Evolutionary conservation across 2,797 vertebrate species (phyloP).

Genomic region (Linurgus olivaceus): DNA sequence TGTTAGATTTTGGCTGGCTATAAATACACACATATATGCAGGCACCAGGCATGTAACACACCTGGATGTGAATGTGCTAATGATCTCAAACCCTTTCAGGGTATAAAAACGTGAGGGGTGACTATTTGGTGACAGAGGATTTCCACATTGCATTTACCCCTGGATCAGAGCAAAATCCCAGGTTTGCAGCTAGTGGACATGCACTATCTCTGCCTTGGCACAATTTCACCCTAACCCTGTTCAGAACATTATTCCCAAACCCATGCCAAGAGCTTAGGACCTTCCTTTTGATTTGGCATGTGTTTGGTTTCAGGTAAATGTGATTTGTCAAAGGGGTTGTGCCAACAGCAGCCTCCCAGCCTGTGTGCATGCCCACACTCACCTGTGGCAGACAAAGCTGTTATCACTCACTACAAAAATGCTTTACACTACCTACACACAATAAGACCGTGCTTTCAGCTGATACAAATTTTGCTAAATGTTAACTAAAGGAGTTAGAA

Average conservation of each 20-base stretch:
- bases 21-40: background rate
- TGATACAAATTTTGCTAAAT: background rate
- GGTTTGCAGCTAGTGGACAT: background rate
- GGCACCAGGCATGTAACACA: background rate
- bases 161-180: background rate
- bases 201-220: background rate
- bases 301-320: background rate
- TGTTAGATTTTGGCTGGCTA: background rate
- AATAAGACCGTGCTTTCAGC: background rate
- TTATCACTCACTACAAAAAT: background rate
- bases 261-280: background rate
- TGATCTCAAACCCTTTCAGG: background rate
- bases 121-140: background rate
- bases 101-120: background rate
- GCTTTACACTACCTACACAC: background rate
- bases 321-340: background rate
- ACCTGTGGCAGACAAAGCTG: background rate
- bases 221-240: fast-evolving
- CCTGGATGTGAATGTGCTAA: background rate
- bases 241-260: background rate
- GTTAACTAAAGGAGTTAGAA: background rate
- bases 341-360: background rate
- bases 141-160: background rate
- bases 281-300: background rate
- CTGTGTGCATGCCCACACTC: background rate